These are phyloP conservation scores for Lacerta agilis DNA, from an alignment of 2,797 vertebrate species.

Conservation along the genomic window DNA sequence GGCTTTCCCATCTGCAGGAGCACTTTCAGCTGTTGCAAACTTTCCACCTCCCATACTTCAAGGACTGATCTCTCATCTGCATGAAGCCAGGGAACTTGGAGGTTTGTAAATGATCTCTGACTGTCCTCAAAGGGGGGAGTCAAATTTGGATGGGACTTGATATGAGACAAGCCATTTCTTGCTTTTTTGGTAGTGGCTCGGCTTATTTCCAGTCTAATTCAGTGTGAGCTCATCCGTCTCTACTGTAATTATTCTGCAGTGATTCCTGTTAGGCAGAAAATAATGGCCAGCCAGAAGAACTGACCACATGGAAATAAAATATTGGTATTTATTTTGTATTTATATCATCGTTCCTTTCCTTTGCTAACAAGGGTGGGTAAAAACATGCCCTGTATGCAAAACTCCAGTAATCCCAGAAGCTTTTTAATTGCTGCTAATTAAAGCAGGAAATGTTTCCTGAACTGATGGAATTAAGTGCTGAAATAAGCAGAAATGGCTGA, in stretches of 20 bases:
- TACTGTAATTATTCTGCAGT: not conserved
- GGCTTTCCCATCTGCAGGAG: no score
- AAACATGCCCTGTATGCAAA: not conserved
- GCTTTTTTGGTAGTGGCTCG: not conserved
- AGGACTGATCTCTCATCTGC: no score
- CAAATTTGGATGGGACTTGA: not conserved
- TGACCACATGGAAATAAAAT: not conserved
- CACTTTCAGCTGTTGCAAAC: no score
- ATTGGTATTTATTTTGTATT: not conserved
- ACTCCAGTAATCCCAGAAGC: not conserved
- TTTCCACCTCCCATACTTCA: no score
- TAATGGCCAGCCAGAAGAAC: not conserved
- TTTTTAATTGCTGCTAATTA: slow-evolving; percentile 4
- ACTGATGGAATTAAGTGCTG: not conserved
- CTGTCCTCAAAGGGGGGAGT: not conserved
- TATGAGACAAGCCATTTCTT: not conserved
- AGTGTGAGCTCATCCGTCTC: not conserved
- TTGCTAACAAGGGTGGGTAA: not conserved
- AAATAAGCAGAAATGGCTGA: not conserved
- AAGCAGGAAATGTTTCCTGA: not conserved
- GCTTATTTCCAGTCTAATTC: not conserved
- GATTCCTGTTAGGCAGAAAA: not conserved
- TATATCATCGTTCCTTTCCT: not conserved
- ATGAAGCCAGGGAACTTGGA: no score
- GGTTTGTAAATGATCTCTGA: no score